These are phyloP conservation scores for Ondatra zibethicus DNA, from an alignment of 2,113 vertebrate genomes.

Conservation along the genomic window DNA sequence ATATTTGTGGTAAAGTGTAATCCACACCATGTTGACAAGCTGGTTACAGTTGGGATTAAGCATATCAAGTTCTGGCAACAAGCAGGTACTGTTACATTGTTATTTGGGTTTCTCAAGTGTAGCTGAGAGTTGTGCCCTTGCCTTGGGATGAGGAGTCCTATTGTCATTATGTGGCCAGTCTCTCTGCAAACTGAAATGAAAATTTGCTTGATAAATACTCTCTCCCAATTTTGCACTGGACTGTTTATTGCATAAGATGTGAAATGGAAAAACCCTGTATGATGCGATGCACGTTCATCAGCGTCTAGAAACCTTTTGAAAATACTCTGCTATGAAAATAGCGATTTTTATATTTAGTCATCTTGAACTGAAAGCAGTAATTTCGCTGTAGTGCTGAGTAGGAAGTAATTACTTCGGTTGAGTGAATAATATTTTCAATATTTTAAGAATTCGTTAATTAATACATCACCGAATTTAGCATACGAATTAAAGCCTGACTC, in stretches of 20 bases:
- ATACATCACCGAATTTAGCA: conserved; percentile 28
- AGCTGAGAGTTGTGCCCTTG: background rate
- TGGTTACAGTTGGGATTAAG: conserved; percentile 96
- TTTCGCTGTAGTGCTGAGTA: conserved; percentile 44
- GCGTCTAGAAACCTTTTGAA: conserved; percentile 44
- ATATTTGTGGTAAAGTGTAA: conserved; percentile 97
- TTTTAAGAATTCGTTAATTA: conserved; percentile 56
- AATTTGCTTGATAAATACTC: background rate
- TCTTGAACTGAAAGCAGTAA: conserved; percentile 58
- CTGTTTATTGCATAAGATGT: background rate
- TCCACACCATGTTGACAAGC: conserved; percentile 94
- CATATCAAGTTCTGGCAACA: conserved; percentile 99
- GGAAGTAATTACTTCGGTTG: conserved; percentile 51
- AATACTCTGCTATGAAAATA: conserved; percentile 56
- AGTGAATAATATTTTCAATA: conserved; percentile 32
- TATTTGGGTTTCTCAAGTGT: conserved; percentile 4
- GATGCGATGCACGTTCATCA: background rate
- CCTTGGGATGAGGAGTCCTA: accelerated
- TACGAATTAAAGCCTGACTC: conserved; percentile 14
- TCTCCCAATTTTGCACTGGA: background rate
- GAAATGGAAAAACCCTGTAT: background rate
- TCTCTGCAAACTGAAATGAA: background rate
- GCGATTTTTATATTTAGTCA: conserved; percentile 50
- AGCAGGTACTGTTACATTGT: conserved; percentile 90
- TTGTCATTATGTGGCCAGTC: background rate